phyloP scores from a whole-genome alignment of 2,113 vertebrate species.

The Phrynosoma blainvillii region DNA sequence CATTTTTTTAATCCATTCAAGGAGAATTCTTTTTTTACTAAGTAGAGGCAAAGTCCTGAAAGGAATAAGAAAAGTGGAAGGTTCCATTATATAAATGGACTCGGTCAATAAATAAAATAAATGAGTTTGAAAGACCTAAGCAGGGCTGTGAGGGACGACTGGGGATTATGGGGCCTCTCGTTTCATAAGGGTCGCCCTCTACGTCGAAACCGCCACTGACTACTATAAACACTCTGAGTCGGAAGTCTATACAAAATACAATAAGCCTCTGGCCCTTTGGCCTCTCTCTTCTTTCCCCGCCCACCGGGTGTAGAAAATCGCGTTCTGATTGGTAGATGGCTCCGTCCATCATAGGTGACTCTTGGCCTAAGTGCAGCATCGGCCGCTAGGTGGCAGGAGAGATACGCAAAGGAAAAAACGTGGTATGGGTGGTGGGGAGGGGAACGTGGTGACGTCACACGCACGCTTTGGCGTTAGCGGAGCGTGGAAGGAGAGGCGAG shows the following conservation, averaged over 20 bases:
- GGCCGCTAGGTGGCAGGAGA: neutral
- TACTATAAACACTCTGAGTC: neutral
- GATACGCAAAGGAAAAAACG: too few species aligned
- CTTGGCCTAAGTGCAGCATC: neutral
- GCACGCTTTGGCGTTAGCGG: accelerated
- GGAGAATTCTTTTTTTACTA: too few species aligned
- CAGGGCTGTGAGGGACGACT: too few species aligned
- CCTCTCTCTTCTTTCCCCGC: neutral
- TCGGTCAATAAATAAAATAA: too few species aligned
- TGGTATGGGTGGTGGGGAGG: neutral
- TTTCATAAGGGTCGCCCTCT: neutral
- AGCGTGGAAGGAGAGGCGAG: neutral
- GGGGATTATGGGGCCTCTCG: too few species aligned
- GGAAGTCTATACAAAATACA: neutral
- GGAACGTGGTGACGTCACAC: neutral
- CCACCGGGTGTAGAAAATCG: neutral
- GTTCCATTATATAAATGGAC: too few species aligned
- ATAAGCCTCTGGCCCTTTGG: neutral
- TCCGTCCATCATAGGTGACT: too few species aligned
- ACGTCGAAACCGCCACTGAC: too few species aligned
- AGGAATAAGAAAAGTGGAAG: too few species aligned
- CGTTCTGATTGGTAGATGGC: neutral
- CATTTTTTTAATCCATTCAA: too few species aligned
- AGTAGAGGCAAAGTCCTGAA: too few species aligned
- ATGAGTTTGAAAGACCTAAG: too few species aligned